phyloP scores from a whole-genome alignment of 2,888 invertebrate species.

The Brassicogethes aeneus region DNA sequence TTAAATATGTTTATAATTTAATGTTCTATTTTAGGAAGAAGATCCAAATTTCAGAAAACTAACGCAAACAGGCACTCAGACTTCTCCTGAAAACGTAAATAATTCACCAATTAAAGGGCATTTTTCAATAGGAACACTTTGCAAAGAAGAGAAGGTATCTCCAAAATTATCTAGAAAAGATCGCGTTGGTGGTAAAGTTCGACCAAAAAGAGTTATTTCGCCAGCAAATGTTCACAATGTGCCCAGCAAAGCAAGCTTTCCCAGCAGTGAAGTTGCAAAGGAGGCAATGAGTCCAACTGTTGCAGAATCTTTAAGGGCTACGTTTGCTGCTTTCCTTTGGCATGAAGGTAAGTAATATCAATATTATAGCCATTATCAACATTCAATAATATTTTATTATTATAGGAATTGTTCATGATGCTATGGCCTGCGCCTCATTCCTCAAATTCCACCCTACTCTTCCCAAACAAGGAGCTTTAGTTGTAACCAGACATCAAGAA shows the following conservation, averaged over 20 bases:
- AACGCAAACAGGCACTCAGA: constrained; percentile 61
- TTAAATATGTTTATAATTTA: too few relatives aligned
- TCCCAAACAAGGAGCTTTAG: constrained; percentile 69
- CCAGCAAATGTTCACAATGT: constrained; percentile 39
- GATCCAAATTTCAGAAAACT: constrained; percentile 39
- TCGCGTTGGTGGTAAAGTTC: constrained; percentile 41
- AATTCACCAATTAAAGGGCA: constrained; percentile 40
- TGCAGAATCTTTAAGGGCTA: constrained; percentile 85
- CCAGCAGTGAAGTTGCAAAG: constrained; percentile 54
- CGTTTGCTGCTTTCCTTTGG: constrained; percentile 95
- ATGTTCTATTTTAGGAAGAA: constrained; percentile 32
- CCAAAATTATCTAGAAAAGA: constrained; percentile 50
- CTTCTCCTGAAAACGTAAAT: constrained; percentile 51
- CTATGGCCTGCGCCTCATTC: constrained; percentile 96
- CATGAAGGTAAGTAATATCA: constrained; percentile 61
- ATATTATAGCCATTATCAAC: neutral
- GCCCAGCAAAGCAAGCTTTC: constrained; percentile 34
- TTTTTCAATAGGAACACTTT: constrained; percentile 50
- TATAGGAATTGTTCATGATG: constrained; percentile 85
- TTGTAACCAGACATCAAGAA: constrained; percentile 54
- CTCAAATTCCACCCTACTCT: constrained; percentile 86
- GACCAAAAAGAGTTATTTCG: constrained; percentile 42
- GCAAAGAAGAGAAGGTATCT: constrained; percentile 47
- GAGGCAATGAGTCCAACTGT: constrained; percentile 86
- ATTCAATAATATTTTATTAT: constrained; percentile 2